Percentiles rank a stretch among this genome's conserved stretches.
Evolutionary conservation across 2,113 vertebrate genomes (phyloP).

Genomic region (Aix galericulata): DNA sequence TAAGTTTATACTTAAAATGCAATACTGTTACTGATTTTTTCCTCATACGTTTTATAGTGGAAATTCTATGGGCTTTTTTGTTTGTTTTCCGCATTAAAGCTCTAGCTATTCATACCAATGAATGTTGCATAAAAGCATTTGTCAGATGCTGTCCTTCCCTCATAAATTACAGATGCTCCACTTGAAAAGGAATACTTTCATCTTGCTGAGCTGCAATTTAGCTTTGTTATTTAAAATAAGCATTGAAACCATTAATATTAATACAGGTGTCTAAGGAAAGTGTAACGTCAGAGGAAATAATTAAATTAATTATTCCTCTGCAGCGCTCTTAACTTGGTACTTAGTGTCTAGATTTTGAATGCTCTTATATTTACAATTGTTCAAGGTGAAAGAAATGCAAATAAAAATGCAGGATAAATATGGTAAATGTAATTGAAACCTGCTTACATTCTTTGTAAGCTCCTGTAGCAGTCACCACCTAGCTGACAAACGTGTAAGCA

Average conservation of each 20-base stretch:
- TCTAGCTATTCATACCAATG: not conserved
- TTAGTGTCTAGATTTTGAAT: not conserved
- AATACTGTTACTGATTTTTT: not conserved
- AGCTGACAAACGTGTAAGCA: not conserved
- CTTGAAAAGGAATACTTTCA: not conserved
- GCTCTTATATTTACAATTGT: not conserved
- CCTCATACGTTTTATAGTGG: not conserved
- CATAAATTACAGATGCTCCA: not conserved
- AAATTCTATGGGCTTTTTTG: not conserved
- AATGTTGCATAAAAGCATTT: not conserved
- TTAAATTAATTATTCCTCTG: not conserved
- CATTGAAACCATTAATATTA: not conserved
- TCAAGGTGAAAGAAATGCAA: not conserved
- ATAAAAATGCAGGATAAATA: not conserved
- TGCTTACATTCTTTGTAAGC: not conserved
- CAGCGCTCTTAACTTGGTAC: not conserved
- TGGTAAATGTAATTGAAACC: not conserved
- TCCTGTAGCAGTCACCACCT: not conserved
- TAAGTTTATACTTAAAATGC: too few relatives aligned
- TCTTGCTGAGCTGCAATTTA: not conserved
- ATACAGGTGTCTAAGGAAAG: not conserved
- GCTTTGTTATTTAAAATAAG: not conserved
- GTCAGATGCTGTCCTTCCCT: not conserved
- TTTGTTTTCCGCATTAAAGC: not conserved
- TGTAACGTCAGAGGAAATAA: not conserved